Conservation (phyloP, 2,113 vertebrate genomes). For the Dipodomys ordii region DNA sequence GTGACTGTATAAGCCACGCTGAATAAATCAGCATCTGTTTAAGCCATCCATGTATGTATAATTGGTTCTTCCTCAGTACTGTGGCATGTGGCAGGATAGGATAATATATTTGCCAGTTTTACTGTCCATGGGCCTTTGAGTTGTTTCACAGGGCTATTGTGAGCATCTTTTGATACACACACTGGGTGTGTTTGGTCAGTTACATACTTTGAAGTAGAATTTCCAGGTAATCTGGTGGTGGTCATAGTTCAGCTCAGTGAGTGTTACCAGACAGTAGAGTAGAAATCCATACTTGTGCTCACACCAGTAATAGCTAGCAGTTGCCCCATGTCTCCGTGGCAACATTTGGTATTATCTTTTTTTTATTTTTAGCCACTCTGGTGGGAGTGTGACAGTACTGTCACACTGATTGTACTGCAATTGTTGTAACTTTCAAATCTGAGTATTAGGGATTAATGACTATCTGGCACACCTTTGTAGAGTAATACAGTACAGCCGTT, state of each 20-base stretch:
- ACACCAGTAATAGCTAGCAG: accelerated
- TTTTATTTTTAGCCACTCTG: not conserved
- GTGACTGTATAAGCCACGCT: not conserved
- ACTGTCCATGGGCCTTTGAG: not conserved
- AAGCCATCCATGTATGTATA: not conserved
- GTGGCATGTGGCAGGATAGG: accelerated
- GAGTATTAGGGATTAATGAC: not conserved
- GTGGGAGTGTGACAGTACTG: not conserved
- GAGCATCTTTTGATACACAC: not conserved
- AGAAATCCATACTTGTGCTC: not conserved
- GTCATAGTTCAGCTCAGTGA: not conserved
- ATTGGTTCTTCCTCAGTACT: not conserved
- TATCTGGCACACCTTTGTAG: not conserved
- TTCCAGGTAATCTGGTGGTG: not conserved
- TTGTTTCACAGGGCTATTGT: not conserved
- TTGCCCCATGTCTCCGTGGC: not conserved
- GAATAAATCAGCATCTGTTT: not conserved
- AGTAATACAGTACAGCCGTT: not conserved
- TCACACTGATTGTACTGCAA: not conserved
- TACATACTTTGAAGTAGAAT: not conserved
- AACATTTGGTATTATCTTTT: not conserved
- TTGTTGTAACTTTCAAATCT: not conserved
- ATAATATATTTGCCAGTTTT: not conserved
- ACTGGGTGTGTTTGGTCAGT: not conserved
- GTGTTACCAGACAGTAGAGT: not conserved